phyloP scores from a whole-genome alignment of 1,140 invertebrate genomes.

The Nymphalis io region DNA sequence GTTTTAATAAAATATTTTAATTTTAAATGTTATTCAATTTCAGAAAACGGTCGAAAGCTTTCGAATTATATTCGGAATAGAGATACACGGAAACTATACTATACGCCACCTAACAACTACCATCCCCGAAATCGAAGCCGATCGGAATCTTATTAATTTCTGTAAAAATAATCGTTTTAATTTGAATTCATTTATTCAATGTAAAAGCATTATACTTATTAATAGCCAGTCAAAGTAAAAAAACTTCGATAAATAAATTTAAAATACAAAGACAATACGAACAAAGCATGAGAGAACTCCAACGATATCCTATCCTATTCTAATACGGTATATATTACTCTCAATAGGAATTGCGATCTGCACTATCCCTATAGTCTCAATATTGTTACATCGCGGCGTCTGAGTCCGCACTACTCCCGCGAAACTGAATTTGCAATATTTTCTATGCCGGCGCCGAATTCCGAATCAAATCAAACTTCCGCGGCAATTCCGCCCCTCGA shows the following conservation, averaged over 20 bases:
- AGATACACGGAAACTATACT: too few relatives aligned
- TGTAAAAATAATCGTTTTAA: too few relatives aligned
- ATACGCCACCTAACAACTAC: too few relatives aligned
- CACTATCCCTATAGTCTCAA: slow-evolving; percentile 9
- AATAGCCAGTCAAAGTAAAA: too few relatives aligned
- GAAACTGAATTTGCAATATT: slow-evolving; percentile 54
- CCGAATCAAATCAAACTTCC: slow-evolving; percentile 57
- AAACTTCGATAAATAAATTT: background rate
- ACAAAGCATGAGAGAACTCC: background rate
- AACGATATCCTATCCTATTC: background rate
- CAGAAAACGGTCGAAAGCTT: too few relatives aligned
- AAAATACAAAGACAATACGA: slow-evolving; percentile 1
- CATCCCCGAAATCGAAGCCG: too few relatives aligned
- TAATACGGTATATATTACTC: slow-evolving; percentile 8
- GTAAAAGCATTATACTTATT: too few relatives aligned
- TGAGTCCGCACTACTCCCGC: slow-evolving; percentile 26
- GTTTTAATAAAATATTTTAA: too few relatives aligned
- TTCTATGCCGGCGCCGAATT: slow-evolving; percentile 45
- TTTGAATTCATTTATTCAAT: too few relatives aligned
- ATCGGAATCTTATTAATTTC: too few relatives aligned
- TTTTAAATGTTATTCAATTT: too few relatives aligned
- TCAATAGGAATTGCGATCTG: background rate
- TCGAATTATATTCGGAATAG: too few relatives aligned
- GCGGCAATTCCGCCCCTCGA: slow-evolving; percentile 46
- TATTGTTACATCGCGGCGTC: slow-evolving; percentile 23